Percentiles rank a stretch among this genome's conserved stretches.
Evolutionary conservation across 2,888 invertebrate species (phyloP).

Genomic region (Yponomeuta plumbellus): DNA sequence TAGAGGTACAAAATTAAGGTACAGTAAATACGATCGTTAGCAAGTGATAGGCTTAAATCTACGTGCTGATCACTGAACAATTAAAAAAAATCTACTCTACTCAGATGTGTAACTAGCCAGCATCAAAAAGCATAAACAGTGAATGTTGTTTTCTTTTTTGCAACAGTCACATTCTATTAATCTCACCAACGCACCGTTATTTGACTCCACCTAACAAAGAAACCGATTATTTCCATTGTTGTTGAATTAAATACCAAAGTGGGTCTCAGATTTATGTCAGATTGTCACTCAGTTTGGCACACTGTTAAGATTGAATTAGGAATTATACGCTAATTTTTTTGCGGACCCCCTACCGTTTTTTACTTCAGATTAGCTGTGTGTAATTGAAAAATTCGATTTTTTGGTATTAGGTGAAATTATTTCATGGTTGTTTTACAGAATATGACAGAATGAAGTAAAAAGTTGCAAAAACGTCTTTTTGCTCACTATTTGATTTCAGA

Average conservation of each 20-base stretch:
- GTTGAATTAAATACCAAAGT: not conserved
- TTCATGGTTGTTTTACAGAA: too few relatives aligned
- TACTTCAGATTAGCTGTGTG: too few relatives aligned
- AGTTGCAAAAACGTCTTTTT: too few relatives aligned
- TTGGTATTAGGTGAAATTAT: too few relatives aligned
- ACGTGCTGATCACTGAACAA: too few relatives aligned
- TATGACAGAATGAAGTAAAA: too few relatives aligned
- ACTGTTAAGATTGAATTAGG: not conserved
- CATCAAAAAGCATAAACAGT: not conserved
- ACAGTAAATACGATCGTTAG: too few relatives aligned
- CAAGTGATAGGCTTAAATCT: too few relatives aligned
- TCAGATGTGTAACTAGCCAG: not conserved
- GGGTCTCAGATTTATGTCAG: slow-evolving; percentile 10
- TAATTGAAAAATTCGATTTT: too few relatives aligned
- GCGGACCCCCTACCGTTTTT: not conserved
- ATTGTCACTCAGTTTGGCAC: not conserved
- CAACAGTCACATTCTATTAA: not conserved
- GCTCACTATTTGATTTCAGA: too few relatives aligned
- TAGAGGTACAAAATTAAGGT: too few relatives aligned
- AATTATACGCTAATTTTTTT: not conserved
- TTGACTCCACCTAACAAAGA: not conserved
- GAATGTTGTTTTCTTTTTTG: not conserved
- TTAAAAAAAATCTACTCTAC: too few relatives aligned
- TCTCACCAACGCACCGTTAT: not conserved
- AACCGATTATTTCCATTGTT: slow-evolving; percentile 1